Evolutionary conservation across 2,113 vertebrate genomes (phyloP).

Genomic region (Cyrtonyx montezumae): DNA sequence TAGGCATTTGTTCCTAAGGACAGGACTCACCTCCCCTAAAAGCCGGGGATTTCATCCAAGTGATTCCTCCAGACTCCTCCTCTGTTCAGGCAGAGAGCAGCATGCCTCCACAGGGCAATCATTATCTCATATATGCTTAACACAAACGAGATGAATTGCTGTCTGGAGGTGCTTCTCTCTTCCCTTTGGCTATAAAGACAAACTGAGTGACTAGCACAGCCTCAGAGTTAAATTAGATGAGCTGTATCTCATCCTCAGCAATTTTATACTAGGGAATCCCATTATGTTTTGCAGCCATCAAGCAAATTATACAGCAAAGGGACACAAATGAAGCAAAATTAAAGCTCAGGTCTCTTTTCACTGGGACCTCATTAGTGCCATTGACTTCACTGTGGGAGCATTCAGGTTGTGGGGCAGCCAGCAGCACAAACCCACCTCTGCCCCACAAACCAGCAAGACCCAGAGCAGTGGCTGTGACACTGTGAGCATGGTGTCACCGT

Average conservation of each 20-base stretch:
- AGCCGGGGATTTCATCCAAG: neutral
- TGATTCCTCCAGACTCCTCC: neutral
- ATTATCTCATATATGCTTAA: neutral
- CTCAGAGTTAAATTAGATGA: neutral
- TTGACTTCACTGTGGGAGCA: neutral
- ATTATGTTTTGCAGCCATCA: neutral
- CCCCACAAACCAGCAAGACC: neutral
- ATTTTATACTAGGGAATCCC: neutral
- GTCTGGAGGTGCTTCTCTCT: conserved; percentile 17
- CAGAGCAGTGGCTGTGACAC: neutral
- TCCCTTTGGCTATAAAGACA: neutral
- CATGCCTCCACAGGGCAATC: neutral
- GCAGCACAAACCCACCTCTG: neutral
- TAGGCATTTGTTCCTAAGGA: neutral
- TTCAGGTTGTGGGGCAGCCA: accelerated
- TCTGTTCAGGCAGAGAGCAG: neutral
- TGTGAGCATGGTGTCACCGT: accelerated
- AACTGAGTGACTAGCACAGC: neutral
- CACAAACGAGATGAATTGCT: neutral
- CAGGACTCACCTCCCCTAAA: neutral
- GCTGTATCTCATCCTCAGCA: neutral
- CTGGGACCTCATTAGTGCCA: neutral
- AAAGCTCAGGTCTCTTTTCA: neutral
- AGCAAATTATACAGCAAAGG: neutral
- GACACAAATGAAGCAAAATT: neutral